phyloP scores from a whole-genome alignment of 2,113 vertebrate species.

The Nothocercus julius region DNA sequence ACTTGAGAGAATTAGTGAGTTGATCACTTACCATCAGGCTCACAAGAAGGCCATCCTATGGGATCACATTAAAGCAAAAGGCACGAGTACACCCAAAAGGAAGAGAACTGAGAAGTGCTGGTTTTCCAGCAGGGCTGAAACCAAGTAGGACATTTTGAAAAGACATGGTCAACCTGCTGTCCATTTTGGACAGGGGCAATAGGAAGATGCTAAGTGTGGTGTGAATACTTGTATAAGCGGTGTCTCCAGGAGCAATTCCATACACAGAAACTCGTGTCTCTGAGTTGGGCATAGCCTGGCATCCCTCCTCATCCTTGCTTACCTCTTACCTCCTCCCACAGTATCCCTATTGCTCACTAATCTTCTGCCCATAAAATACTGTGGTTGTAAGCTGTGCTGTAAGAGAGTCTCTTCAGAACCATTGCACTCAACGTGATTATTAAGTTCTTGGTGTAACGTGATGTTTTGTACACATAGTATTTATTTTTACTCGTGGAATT shows the following conservation, averaged over 20 bases:
- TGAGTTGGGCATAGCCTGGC: not conserved
- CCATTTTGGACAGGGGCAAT: not conserved
- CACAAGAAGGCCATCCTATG: not conserved
- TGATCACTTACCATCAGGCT: not conserved
- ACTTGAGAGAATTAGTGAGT: not conserved
- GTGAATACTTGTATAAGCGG: not conserved
- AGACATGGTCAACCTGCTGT: not conserved
- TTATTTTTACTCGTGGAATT: not conserved
- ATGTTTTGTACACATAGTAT: not conserved
- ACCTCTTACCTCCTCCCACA: not conserved
- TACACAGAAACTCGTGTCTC: not conserved
- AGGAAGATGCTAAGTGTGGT: not conserved
- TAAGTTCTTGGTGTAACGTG: not conserved
- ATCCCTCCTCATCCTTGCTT: not conserved
- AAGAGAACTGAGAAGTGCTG: accelerated
- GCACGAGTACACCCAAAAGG: not conserved
- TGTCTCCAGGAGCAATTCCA: not conserved
- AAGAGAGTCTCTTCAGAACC: not conserved
- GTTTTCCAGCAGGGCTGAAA: not conserved
- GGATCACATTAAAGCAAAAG: not conserved
- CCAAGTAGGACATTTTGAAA: not conserved
- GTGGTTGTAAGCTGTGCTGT: not conserved
- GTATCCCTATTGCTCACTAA: accelerated
- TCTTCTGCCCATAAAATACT: not conserved
- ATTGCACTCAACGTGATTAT: not conserved